Evolutionary conservation across 1,140 invertebrate species (phyloP).

Genomic region (Drosophila navojoa): DNA sequence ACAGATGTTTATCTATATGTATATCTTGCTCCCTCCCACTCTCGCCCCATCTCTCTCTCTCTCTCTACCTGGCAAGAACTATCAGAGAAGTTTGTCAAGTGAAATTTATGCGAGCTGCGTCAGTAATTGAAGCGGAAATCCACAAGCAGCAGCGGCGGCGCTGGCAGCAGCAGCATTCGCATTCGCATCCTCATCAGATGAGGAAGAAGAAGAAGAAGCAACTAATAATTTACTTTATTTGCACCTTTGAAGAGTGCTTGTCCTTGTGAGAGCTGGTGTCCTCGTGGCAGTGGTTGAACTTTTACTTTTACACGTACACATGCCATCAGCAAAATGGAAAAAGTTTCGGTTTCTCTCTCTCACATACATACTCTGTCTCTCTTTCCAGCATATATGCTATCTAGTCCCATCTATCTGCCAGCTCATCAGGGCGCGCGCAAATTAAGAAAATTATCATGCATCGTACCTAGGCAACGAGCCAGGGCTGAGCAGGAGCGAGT

Average conservation of each 20-base stretch:
- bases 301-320: slow-evolving; percentile 78
- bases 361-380: not conserved
- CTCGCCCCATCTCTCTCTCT: no score
- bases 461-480: slow-evolving; percentile 56
- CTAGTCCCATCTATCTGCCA: slow-evolving; percentile 27
- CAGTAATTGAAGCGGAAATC: slow-evolving; percentile 80
- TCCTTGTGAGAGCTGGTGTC: slow-evolving; percentile 15
- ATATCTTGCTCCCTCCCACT: not conserved
- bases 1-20: slow-evolving; percentile 5
- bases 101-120: slow-evolving; percentile 74
- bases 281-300: slow-evolving; percentile 40
- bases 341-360: slow-evolving; percentile 57
- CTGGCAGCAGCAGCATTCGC: not conserved
- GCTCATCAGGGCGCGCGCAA: slow-evolving; percentile 75
- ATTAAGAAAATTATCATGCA: slow-evolving; percentile 82
- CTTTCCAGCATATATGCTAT: slow-evolving; percentile 9
- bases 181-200: not conserved
- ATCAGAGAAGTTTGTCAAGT: slow-evolving; percentile 77
- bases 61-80: slow-evolving; percentile 39
- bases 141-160: slow-evolving; percentile 57
- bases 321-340: slow-evolving; percentile 81
- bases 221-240: slow-evolving; percentile 83
- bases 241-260: slow-evolving; percentile 74
- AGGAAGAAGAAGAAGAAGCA: slow-evolving; percentile 39
- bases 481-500: no score